A percentile compares a stretch with the other conserved stretches of the same genome.
Conservation (phyloP, 2,113 vertebrate genomes). For the Pristiophorus japonicus region DNA sequence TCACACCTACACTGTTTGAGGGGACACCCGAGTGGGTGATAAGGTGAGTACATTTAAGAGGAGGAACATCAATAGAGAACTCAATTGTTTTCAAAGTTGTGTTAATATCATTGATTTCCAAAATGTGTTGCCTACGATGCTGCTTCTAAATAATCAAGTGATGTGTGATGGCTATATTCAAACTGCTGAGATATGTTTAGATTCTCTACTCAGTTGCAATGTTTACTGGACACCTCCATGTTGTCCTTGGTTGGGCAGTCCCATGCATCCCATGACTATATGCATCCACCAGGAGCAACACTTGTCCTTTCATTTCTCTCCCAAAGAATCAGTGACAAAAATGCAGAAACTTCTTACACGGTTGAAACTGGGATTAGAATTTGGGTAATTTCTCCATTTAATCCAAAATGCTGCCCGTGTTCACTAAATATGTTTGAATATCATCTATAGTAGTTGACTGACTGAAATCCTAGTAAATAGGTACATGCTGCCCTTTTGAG, state of each 20-base stretch:
- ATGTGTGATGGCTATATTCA: neutral
- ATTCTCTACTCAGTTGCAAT: neutral
- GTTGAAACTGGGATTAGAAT: neutral
- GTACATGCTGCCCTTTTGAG: neutral
- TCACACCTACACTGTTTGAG: conserved; percentile 71
- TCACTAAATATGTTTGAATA: neutral
- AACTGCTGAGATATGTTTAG: neutral
- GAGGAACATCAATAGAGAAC: neutral
- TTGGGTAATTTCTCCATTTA: neutral
- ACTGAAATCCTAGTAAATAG: neutral
- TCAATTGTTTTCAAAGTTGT: conserved; percentile 6
- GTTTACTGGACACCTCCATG: neutral
- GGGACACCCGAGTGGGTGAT: conserved; percentile 84
- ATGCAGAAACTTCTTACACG: neutral
- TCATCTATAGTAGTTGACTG: neutral
- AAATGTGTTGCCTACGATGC: neutral
- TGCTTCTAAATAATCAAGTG: neutral
- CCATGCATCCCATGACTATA: neutral
- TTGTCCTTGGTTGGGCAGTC: neutral
- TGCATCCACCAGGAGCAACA: neutral
- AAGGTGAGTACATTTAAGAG: conserved; percentile 60
- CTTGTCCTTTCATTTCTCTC: neutral
- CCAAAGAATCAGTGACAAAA: neutral
- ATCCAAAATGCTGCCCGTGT: neutral
- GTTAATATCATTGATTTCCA: neutral